A percentile compares a stretch with the other conserved stretches of the same genome.
Evolutionary conservation across 2,888 invertebrate genomes (phyloP).

Genomic region (Gastrophysa polygoni): DNA sequence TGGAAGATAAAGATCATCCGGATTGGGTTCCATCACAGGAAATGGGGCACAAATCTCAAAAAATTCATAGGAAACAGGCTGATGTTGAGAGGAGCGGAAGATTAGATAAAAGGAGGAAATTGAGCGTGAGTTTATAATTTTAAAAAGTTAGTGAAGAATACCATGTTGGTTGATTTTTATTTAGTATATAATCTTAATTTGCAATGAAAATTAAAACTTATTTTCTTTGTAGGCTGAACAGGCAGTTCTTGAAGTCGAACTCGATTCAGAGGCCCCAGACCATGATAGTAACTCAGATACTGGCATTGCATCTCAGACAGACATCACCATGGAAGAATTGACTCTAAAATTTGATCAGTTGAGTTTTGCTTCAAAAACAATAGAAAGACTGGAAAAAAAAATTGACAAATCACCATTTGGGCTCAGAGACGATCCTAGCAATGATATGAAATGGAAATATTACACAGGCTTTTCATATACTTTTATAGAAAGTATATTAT

Average conservation of each 20-base stretch:
- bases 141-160: background rate
- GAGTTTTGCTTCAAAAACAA: constrained; percentile 10
- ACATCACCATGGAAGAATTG: constrained; percentile 4
- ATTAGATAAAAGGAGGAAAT: constrained; percentile 3
- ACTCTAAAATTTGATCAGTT: background rate
- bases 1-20: constrained; percentile 16
- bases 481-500: constrained; percentile 9
- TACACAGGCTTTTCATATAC: constrained; percentile 17
- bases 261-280: background rate
- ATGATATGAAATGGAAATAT: constrained; percentile 21
- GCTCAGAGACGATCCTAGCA: constrained; percentile 9
- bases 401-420: constrained; percentile 17
- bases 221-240: background rate
- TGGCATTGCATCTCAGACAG: constrained; percentile 8
- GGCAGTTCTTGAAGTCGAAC: background rate
- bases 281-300: background rate
- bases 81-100: constrained; percentile 6
- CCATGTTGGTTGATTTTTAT: background rate
- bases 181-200: no score
- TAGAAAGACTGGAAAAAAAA: constrained; percentile 1
- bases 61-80: background rate
- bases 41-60: constrained; percentile 6
- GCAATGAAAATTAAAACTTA: background rate
- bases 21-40: constrained; percentile 23
- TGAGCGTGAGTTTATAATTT: background rate